Conservation (phyloP, 2,797 vertebrate species). For the Philypnodon macrostomus region DNA sequence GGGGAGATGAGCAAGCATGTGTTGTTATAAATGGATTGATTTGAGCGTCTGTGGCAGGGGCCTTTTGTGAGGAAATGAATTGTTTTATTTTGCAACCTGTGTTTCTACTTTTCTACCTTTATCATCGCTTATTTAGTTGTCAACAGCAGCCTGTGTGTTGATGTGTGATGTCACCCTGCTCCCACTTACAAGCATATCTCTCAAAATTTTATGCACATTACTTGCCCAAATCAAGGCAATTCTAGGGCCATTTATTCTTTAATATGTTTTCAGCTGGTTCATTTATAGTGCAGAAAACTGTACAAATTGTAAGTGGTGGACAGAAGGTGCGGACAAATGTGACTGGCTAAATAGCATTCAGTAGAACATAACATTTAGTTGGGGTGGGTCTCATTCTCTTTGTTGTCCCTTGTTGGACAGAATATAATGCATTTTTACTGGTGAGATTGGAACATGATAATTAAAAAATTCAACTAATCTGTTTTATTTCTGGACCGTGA, state of each 20-base stretch:
- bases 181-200: constrained; percentile 13
- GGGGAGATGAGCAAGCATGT: constrained; percentile 50
- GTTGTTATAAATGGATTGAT: constrained; percentile 66
- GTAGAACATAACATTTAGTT: no score
- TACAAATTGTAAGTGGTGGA: no score
- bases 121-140: constrained; percentile 55
- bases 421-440: no score
- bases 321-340: no score
- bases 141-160: constrained; percentile 16
- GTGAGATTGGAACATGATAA: no score
- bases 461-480: no score
- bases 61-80: constrained; percentile 59
- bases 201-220: constrained; percentile 17
- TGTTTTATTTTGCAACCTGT: constrained; percentile 53
- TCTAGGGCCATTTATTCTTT: constrained; percentile 15
- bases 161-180: constrained; percentile 24
- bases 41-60: constrained; percentile 44
- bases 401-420: no score
- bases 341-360: no score
- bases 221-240: not conserved
- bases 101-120: constrained; percentile 48
- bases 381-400: no score
- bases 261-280: constrained; percentile 7
- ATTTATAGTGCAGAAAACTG: not conserved
- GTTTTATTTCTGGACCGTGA: no score